Base-by-base conservation (phyloP, 2,797 vertebrate species). In the Leucoraja ocellata region DNA sequence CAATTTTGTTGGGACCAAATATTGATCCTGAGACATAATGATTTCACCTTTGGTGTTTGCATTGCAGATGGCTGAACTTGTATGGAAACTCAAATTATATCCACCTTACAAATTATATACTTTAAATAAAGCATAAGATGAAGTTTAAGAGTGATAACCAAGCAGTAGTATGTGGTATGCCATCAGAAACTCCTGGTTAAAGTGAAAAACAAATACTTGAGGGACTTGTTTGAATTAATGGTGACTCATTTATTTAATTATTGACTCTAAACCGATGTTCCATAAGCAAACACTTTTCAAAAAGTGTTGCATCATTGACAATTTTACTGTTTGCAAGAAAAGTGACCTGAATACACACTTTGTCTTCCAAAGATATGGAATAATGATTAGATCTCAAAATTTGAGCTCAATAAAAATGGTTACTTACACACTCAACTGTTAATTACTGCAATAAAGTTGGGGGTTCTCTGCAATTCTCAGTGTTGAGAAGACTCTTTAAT, bases 201-300 rank as follows among this genome's bases (percentile, higher is more conserved):
- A 58, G 71, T 54, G 71, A 74, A 73, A 76, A 13, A 58, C 76
- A 92, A 46, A 74, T 91, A 54, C 71, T 92, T 92, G 71, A 92
- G 36, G 11, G 25, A 58, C 23, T 74, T 92, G 71, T 58, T 92
- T 92, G 90, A 92, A 92, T 92, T 92, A 92, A 92, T 74, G 71
- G 71, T 92, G 73, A 76, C 13, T 73, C 23, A 46, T 76, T 92
- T 74, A 74, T 92, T 92, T 92, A 92, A 92, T 92, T 92, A 76
- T 92, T 92, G 71, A 92, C 71, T 18, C 36, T 11, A 16, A 25
- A 73, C 46, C 28, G 23, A 21, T 92, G 73, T 92, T 76, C 90
- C 54, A 76, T 91, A 54, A 32, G 11, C 21, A 92, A 74, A 46
- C 23, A 76, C 76, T 28, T 32, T 71, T 91, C 71, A 21, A n/a